Percentiles rank a stretch among this genome's conserved stretches.
These are phyloP conservation scores for Ctenosaura bakeri DNA, from an alignment of 2,797 vertebrate genomes.

Conservation along the genomic window DNA sequence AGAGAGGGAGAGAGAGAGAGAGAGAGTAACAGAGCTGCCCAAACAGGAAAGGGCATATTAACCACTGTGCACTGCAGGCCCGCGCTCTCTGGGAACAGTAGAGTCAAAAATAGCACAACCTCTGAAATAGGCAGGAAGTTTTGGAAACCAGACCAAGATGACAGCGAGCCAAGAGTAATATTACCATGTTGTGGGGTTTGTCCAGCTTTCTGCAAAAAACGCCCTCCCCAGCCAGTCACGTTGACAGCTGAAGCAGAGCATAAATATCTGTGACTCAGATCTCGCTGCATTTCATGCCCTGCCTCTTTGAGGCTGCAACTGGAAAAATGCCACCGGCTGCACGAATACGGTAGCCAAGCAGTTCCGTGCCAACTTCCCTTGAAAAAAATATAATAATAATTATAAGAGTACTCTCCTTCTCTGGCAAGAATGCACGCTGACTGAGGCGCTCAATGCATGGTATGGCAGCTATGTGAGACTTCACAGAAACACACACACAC, in stretches of 20 bases:
- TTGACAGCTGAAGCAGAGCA: conserved; percentile 37
- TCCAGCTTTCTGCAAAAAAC: conserved; percentile 39
- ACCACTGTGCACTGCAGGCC: conserved; percentile 40
- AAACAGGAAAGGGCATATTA: conserved; percentile 64
- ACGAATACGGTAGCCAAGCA: conserved; percentile 55
- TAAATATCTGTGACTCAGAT: conserved; percentile 20
- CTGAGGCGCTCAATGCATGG: background rate
- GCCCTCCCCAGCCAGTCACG: conserved; percentile 45
- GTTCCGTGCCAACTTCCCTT: conserved; percentile 8
- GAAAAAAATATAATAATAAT: too few relatives aligned
- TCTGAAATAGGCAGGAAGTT: conserved; percentile 49
- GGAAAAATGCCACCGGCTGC: conserved; percentile 34
- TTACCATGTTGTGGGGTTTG: conserved; percentile 1
- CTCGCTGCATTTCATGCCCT: conserved; percentile 34
- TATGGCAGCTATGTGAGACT: background rate
- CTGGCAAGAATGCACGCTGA: background rate
- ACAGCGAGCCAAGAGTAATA: conserved; percentile 30
- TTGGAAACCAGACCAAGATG: conserved; percentile 51
- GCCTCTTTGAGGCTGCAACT: conserved; percentile 12
- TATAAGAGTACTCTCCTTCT: background rate
- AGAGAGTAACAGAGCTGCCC: conserved; percentile 63
- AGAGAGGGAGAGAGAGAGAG: conserved; percentile 42
- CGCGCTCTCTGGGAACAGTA: conserved; percentile 34
- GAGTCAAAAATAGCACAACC: conserved; percentile 51
- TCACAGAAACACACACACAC: background rate